These are phyloP conservation scores for Rhabdomys dilectus DNA, from an alignment of 2,113 vertebrate species.

Conservation along the genomic window DNA sequence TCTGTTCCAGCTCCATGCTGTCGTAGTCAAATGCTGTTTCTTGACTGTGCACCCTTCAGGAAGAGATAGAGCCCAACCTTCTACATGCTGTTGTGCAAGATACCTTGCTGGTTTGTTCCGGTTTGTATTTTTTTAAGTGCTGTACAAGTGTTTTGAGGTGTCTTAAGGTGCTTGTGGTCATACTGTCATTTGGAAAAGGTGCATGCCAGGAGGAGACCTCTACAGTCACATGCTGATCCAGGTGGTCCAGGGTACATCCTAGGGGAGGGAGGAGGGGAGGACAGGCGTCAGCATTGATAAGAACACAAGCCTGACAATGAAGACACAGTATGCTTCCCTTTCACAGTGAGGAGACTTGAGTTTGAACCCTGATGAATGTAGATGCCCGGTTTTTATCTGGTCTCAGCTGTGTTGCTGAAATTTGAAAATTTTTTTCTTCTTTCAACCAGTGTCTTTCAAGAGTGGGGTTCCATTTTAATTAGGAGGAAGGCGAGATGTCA, in stretches of 20 bases:
- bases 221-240: accelerated
- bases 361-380: slow-evolving; percentile 35
- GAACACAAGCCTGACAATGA: not conserved
- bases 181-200: slow-evolving; percentile 22
- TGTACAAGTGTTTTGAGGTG: not conserved
- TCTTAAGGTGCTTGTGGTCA: slow-evolving; percentile 20
- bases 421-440: slow-evolving; percentile 48
- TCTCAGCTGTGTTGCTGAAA: slow-evolving; percentile 42
- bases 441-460: slow-evolving; percentile 81
- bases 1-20: not conserved
- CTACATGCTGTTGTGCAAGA: not conserved
- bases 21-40: not conserved
- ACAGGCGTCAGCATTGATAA: accelerated
- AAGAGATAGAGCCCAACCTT: accelerated
- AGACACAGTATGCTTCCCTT: not conserved
- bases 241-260: accelerated
- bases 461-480: slow-evolving; percentile 80
- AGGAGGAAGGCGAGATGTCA: slow-evolving; percentile 60
- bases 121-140: not conserved
- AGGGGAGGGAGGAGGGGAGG: not conserved
- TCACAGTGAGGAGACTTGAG: not conserved
- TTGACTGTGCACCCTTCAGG: not conserved
- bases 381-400: slow-evolving; percentile 61
- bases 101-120: not conserved
- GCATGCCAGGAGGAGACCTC: not conserved